Evolutionary conservation across 2,888 invertebrate genomes (phyloP).

Genomic region (Heterodera filipjevi): DNA sequence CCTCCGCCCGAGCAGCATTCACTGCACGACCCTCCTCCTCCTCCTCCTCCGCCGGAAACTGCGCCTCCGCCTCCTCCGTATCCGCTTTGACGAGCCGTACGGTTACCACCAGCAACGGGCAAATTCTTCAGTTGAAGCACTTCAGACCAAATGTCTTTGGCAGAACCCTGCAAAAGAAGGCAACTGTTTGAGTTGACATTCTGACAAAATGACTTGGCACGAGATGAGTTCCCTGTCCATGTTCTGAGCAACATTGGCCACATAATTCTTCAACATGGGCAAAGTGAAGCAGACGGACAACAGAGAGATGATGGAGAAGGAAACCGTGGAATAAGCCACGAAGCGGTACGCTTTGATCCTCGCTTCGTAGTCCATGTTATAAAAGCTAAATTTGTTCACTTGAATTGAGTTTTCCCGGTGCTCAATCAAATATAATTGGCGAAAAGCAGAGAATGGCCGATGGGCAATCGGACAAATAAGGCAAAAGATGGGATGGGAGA

Average conservation of each 20-base stretch:
- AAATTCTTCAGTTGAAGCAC: conserved; percentile 56
- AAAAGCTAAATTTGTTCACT: neutral
- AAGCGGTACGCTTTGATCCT: conserved; percentile 58
- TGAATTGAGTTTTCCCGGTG: no score
- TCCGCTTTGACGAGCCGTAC: conserved; percentile 56
- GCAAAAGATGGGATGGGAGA: neutral
- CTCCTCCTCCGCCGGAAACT: conserved; percentile 30
- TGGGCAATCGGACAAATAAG: neutral
- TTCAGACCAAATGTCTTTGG: conserved; percentile 63
- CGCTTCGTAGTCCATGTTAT: conserved; percentile 42
- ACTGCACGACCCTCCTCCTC: conserved; percentile 44
- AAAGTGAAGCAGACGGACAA: conserved; percentile 40
- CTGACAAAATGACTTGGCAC: conserved; percentile 23
- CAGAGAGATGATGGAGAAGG: conserved; percentile 36
- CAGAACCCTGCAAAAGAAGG: conserved; percentile 50
- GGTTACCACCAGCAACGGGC: conserved; percentile 49
- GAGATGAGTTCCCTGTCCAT: conserved; percentile 35
- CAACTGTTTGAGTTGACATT: neutral
- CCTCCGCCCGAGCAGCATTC: conserved; percentile 54
- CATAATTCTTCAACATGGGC: conserved; percentile 38
- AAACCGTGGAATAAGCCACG: conserved; percentile 38
- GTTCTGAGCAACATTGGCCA: conserved; percentile 34
- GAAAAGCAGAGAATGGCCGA: neutral
- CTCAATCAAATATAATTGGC: neutral
- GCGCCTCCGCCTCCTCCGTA: conserved; percentile 41